Evolutionary conservation across 2,888 invertebrate species (phyloP).

Genomic region (Sinotaia quadrata): DNA sequence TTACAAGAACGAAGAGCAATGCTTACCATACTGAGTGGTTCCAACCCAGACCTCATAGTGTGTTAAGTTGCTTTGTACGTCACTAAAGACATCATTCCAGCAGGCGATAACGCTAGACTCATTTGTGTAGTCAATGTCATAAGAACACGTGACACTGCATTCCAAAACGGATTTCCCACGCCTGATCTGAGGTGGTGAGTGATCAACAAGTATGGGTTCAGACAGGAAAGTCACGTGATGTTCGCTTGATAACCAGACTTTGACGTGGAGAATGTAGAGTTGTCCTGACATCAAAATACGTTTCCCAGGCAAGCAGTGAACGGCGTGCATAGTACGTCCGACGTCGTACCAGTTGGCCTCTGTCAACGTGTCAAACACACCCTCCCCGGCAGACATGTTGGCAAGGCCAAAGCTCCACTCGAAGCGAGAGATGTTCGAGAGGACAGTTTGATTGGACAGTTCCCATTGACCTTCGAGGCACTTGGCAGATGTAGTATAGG

Average conservation of each 20-base stretch:
- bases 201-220: conserved; percentile 35
- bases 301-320: conserved; percentile 38
- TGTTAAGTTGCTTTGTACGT: conserved; percentile 34
- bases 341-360: conserved; percentile 44
- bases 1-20: background rate
- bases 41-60: conserved; percentile 37
- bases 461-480: conserved; percentile 41
- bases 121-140: conserved; percentile 46
- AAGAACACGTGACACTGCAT: conserved; percentile 31
- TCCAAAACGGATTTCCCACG: conserved; percentile 38
- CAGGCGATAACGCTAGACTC: conserved; percentile 40
- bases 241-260: conserved; percentile 37
- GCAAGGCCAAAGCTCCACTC: conserved; percentile 46
- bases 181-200: conserved; percentile 34
- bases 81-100: conserved; percentile 43
- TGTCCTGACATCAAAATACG: conserved; percentile 27
- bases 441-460: background rate
- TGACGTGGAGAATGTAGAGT: conserved; percentile 39
- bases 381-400: conserved; percentile 35
- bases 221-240: conserved; percentile 32
- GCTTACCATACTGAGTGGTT: conserved; percentile 37
- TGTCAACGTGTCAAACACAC: conserved; percentile 34
- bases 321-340: conserved; percentile 24
- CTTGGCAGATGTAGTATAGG: conserved; percentile 26
- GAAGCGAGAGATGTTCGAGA: conserved; percentile 31